These are phyloP conservation scores for Cacoxenus indagator DNA, from an alignment of 2,888 invertebrate genomes.

Conservation along the genomic window DNA sequence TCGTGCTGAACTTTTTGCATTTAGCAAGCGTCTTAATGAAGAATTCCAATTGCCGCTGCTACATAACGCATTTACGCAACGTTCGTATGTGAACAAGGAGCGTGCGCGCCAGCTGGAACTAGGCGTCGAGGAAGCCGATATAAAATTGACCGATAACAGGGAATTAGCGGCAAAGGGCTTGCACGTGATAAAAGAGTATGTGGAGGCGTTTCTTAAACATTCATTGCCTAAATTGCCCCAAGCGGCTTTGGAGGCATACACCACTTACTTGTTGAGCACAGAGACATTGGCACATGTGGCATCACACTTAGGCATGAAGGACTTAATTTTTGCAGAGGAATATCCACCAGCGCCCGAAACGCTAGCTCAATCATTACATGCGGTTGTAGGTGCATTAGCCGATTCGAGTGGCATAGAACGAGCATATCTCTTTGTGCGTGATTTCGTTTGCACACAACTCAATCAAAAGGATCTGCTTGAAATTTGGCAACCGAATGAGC, in stretches of 20 bases:
- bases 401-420: constrained; percentile 77
- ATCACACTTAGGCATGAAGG: constrained; percentile 83
- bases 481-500: constrained; percentile 85
- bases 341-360: constrained; percentile 73
- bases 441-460: constrained; percentile 88
- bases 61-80: constrained; percentile 83
- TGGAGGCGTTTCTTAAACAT: constrained; percentile 78
- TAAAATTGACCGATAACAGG: constrained; percentile 78
- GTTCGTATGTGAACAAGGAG: constrained; percentile 82
- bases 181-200: constrained; percentile 76
- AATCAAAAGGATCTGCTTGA: constrained; percentile 88
- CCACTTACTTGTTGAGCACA: constrained; percentile 71
- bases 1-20: constrained; percentile 88
- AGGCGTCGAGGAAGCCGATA: constrained; percentile 75
- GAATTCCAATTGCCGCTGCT: constrained; percentile 81
- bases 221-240: constrained; percentile 81
- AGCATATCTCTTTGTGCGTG: constrained; percentile 84
- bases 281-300: constrained; percentile 79
- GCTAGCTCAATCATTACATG: constrained; percentile 82
- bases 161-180: constrained; percentile 79
- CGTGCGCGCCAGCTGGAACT: constrained; percentile 78
- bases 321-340: constrained; percentile 84
- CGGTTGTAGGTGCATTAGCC: constrained; percentile 84
- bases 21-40: constrained; percentile 87
- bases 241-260: constrained; percentile 80